Evolutionary conservation across 2,888 invertebrate species (phyloP).

Genomic region (Pristionchus entomophagus): DNA sequence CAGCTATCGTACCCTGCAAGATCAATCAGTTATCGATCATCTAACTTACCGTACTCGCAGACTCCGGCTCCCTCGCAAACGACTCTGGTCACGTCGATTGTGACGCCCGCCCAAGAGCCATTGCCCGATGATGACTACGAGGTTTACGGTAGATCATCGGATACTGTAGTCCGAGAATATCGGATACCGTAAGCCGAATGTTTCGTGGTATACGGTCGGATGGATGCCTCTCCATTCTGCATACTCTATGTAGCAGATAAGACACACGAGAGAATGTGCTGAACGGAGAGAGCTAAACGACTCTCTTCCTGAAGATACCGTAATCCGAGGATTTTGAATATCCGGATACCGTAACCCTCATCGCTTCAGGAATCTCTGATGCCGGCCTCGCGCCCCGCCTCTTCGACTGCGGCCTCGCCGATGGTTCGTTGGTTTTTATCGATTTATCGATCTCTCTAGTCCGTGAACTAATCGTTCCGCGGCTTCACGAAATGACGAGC

Average conservation of each 20-base stretch:
- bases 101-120: neutral
- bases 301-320: too few relatives aligned
- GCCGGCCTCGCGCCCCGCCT: neutral
- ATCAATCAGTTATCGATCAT: neutral
- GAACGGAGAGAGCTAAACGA: too few relatives aligned
- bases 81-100: neutral
- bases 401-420: neutral
- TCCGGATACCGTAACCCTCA: too few relatives aligned
- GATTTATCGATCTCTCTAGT: neutral
- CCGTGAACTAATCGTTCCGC: too few relatives aligned
- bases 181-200: too few relatives aligned
- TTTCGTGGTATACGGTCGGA: too few relatives aligned
- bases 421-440: neutral
- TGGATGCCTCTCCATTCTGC: too few relatives aligned
- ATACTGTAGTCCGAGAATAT: neutral
- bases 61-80: slow-evolving; percentile 7
- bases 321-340: neutral
- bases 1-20: too few relatives aligned
- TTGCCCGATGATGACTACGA: neutral
- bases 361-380: neutral
- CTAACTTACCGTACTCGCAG: neutral
- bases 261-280: too few relatives aligned
- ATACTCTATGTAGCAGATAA: too few relatives aligned
- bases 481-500: too few relatives aligned
- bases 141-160: slow-evolving; percentile 4